phyloP scores from a whole-genome alignment of 2,888 invertebrate species.

The Euzetes globulus region DNA sequence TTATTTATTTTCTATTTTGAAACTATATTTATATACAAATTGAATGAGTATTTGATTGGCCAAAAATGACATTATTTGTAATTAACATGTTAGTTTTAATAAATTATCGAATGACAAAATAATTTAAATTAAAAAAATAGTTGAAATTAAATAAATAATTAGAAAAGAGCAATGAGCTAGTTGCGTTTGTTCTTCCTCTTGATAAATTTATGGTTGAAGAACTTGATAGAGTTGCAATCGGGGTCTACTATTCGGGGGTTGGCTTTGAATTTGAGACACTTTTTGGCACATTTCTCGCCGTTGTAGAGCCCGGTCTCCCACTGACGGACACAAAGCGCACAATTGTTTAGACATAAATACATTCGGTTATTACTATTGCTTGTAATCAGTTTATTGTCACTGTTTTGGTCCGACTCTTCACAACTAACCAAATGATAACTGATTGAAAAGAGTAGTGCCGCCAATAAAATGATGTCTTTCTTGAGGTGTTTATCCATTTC shows the following conservation, averaged over 20 bases:
- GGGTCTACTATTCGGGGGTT: conserved; percentile 41
- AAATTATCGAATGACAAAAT: not conserved
- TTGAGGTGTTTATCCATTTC: not conserved
- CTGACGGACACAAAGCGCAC: conserved; percentile 42
- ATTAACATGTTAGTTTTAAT: no score
- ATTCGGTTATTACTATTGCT: conserved; percentile 30
- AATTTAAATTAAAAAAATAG: not conserved
- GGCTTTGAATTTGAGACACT: conserved; percentile 41
- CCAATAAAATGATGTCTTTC: no score
- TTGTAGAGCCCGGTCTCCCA: conserved; percentile 43
- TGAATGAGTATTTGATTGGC: no score
- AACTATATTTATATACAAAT: no score
- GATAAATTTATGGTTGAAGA: conserved; percentile 39
- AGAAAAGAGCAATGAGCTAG: not conserved
- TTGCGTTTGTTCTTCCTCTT: conserved; percentile 8
- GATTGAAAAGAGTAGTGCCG: no score
- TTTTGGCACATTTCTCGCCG: conserved; percentile 42
- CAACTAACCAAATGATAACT: not conserved
- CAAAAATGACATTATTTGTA: no score
- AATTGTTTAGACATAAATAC: conserved; percentile 42
- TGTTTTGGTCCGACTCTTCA: not conserved
- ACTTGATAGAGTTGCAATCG: conserved; percentile 41
- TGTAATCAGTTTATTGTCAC: not conserved
- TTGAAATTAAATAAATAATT: not conserved
- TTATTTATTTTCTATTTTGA: no score